A percentile compares a stretch with the other conserved stretches of the same genome.
Evolutionary conservation across 2,888 invertebrate genomes (phyloP).

Genomic region (Drosophila austrosaltans): DNA sequence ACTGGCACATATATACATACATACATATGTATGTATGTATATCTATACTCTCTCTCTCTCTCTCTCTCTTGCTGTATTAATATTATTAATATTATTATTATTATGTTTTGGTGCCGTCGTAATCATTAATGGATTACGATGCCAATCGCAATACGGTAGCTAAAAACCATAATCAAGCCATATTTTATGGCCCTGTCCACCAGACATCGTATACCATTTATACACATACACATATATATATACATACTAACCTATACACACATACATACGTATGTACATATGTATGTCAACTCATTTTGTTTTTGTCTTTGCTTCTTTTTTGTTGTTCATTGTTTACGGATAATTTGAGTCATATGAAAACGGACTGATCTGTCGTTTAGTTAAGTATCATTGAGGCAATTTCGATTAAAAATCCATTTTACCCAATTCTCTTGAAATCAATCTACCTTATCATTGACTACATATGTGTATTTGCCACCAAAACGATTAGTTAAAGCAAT

Average conservation of each 20-base stretch:
- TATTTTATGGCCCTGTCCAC: constrained; percentile 47
- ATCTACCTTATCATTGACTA: not conserved
- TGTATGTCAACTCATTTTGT: not conserved
- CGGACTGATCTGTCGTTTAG: not conserved
- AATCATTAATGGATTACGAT: constrained; percentile 73
- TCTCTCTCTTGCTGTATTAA: not conserved
- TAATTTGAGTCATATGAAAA: not conserved
- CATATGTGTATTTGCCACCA: not conserved
- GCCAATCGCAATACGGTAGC: constrained; percentile 70
- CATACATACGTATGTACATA: no score
- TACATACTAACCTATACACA: not conserved
- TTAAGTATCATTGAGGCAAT: constrained; percentile 10
- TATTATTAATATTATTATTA: constrained; percentile 14
- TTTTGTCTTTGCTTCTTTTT: not conserved
- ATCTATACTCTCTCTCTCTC: no score
- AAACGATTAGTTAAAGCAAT: not conserved
- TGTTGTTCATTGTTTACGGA: constrained; percentile 1
- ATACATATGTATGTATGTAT: no score
- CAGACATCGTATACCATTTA: not conserved
- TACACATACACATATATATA: not conserved
- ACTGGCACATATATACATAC: not conserved
- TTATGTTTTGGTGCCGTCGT: constrained; percentile 38
- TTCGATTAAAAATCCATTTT: constrained; percentile 10
- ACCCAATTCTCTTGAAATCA: not conserved
- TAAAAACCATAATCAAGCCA: constrained; percentile 69